These are phyloP conservation scores for Peribatodes rhomboidaria DNA, from an alignment of 2,888 invertebrate species.

Conservation along the genomic window DNA sequence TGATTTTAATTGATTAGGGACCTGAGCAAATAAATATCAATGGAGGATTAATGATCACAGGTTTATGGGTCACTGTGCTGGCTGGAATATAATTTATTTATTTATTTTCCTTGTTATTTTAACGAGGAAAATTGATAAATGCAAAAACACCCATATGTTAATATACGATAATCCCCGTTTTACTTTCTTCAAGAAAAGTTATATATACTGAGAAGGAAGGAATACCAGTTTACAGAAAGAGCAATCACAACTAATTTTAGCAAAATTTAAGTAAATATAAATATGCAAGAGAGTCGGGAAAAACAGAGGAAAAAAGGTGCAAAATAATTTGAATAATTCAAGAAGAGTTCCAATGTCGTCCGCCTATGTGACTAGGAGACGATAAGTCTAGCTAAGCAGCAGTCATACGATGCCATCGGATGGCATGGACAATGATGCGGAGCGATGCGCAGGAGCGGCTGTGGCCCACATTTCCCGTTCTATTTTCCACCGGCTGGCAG, in stretches of 20 bases:
- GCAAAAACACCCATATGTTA: not conserved
- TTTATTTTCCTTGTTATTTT: not conserved
- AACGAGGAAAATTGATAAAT: not conserved
- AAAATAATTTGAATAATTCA: not conserved
- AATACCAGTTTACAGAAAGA: no score
- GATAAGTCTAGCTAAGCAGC: conserved; percentile 2
- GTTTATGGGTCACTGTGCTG: conserved; percentile 9
- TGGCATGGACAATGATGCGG: conserved; percentile 32
- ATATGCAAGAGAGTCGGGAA: not conserved
- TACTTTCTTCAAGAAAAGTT: not conserved
- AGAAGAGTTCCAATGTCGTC: not conserved
- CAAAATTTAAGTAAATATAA: not conserved
- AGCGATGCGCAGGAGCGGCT: conserved; percentile 70
- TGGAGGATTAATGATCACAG: conserved; percentile 12
- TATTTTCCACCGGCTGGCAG: conserved; percentile 73
- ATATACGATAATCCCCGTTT: not conserved
- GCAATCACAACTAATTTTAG: no score
- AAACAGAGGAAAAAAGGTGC: not conserved
- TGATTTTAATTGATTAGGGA: conserved; percentile 40
- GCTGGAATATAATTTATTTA: not conserved
- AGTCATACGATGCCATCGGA: conserved; percentile 24
- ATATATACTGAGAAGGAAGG: no score
- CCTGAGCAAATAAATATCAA: conserved; percentile 28
- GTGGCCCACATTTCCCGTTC: conserved; percentile 80
- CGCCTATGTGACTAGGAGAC: not conserved